These are phyloP conservation scores for Torymus tubicola DNA, from an alignment of 2,888 invertebrate genomes.

Conservation along the genomic window DNA sequence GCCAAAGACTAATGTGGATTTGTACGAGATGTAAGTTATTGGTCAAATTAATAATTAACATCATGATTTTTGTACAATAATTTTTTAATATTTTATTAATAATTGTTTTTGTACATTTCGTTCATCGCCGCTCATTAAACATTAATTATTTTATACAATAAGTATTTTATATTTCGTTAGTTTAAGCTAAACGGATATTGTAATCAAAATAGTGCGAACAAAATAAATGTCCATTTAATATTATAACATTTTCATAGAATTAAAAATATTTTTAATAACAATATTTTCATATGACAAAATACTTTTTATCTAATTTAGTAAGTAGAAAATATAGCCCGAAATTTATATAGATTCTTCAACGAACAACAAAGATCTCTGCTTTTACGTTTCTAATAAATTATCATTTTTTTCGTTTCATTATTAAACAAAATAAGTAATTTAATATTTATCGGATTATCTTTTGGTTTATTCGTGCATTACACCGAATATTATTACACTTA, in stretches of 20 bases:
- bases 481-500: too few species aligned
- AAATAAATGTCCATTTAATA: neutral
- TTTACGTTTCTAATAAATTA: too few species aligned
- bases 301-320: neutral
- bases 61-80: constrained; percentile 3
- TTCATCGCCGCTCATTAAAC: constrained; percentile 1
- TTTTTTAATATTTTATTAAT: neutral
- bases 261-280: neutral
- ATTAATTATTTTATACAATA: neutral
- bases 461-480: neutral
- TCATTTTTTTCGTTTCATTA: too few species aligned
- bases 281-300: constrained; percentile 2
- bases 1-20: too few species aligned
- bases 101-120: constrained; percentile 15
- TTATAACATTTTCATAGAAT: neutral
- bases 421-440: too few species aligned
- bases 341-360: too few species aligned
- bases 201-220: neutral
- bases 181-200: neutral
- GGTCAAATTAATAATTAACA: constrained; percentile 41
- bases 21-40: too few species aligned
- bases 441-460: too few species aligned
- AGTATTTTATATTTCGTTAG: constrained; percentile 7
- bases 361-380: too few species aligned
- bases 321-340: too few species aligned